Conservation (phyloP, 2,797 vertebrate genomes). For the Neopelma chrysocephalum region DNA sequence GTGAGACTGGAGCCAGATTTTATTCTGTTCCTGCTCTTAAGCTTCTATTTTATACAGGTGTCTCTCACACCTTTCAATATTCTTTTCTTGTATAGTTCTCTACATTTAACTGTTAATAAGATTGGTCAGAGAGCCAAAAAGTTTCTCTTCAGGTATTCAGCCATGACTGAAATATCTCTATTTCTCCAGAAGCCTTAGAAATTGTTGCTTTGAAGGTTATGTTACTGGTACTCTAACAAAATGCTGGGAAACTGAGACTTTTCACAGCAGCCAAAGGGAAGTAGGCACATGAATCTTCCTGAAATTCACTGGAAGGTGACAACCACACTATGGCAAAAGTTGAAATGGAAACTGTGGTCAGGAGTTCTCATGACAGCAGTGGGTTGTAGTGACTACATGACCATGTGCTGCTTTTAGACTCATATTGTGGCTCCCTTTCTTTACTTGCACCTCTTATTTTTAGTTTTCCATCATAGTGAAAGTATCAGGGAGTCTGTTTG, state of each 20-base stretch:
- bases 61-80: not conserved
- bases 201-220: not conserved
- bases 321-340: not conserved
- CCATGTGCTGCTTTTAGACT: not conserved
- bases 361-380: not conserved
- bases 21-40: not conserved
- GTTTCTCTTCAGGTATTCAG: not conserved
- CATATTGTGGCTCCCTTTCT: not conserved
- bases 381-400: not conserved
- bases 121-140: not conserved
- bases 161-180: not conserved
- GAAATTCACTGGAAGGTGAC: conserved; percentile 18
- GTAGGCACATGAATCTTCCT: not conserved
- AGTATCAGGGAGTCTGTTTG: not conserved
- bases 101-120: not conserved
- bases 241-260: not conserved
- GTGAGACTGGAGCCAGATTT: not conserved
- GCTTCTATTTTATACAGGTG: not conserved
- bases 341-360: not conserved
- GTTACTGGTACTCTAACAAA: not conserved
- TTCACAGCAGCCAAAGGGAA: not conserved
- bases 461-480: not conserved
- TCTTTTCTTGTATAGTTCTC: not conserved
- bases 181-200: not conserved
- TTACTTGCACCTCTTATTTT: not conserved